Evolutionary conservation across 2,888 invertebrate genomes (phyloP).

Genomic region (Nebria brevicollis): DNA sequence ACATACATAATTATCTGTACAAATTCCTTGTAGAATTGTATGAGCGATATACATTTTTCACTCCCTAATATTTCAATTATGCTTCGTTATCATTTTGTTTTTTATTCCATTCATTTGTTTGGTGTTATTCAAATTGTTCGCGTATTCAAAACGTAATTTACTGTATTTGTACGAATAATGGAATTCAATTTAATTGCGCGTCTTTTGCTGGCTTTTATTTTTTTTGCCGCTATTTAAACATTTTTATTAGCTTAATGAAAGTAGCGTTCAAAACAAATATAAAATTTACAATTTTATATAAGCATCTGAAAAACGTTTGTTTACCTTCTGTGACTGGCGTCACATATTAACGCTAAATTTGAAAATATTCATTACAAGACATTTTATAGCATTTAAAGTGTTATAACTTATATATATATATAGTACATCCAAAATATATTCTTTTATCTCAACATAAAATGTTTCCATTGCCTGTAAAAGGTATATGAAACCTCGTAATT

Average conservation of each 20-base stretch:
- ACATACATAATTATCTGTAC: background rate
- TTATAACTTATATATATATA: background rate
- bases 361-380: too few species aligned
- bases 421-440: too few species aligned
- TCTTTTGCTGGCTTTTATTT: background rate
- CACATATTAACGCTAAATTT: too few species aligned
- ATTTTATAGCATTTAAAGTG: background rate
- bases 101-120: conserved; percentile 29
- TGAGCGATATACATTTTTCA: background rate
- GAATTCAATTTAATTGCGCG: background rate
- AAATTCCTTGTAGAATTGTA: background rate
- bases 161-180: conserved; percentile 28
- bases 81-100: conserved; percentile 18
- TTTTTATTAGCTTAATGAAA: too few species aligned
- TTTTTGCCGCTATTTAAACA: too few species aligned
- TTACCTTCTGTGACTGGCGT: too few species aligned
- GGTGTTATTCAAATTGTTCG: conserved; percentile 24
- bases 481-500: conserved; percentile 31
- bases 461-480: conserved; percentile 17
- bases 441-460: background rate
- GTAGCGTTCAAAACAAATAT: too few species aligned
- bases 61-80: conserved; percentile 35
- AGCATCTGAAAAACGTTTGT: too few species aligned
- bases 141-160: conserved; percentile 8
- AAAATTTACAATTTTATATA: too few species aligned